A percentile compares a stretch with the other conserved stretches of the same genome.
Evolutionary conservation across 2,888 invertebrate species (phyloP).

Genomic region (Synergus umbraculus): DNA sequence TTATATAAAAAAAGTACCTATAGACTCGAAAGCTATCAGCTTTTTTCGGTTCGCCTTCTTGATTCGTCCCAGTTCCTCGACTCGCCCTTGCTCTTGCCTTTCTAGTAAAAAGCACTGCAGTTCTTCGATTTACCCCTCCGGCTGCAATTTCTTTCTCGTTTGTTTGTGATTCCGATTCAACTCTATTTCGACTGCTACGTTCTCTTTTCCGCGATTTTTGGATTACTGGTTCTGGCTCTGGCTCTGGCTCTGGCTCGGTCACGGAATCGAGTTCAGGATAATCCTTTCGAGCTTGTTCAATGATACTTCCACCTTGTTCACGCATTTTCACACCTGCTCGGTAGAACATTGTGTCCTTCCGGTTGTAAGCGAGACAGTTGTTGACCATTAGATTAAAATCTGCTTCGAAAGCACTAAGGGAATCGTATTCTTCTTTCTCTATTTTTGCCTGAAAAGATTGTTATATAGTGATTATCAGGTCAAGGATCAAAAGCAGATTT

Average conservation of each 20-base stretch:
- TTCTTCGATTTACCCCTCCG: constrained; percentile 83
- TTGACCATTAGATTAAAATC: constrained; percentile 98
- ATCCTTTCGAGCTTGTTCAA: constrained; percentile 88
- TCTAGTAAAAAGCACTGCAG: constrained; percentile 87
- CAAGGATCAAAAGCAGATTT: not conserved
- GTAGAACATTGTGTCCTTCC: constrained; percentile 96
- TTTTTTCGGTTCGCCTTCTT: constrained; percentile 68
- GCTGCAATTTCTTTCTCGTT: constrained; percentile 67
- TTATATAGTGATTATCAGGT: not conserved
- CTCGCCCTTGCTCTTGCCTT: constrained; percentile 82
- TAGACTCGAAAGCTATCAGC: constrained; percentile 74
- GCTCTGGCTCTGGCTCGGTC: constrained; percentile 40
- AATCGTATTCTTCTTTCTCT: constrained; percentile 83
- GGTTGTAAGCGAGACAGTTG: constrained; percentile 97
- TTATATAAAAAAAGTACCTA: constrained; percentile 59
- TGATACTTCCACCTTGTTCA: constrained; percentile 90
- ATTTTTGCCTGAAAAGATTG: constrained; percentile 79
- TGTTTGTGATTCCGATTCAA: constrained; percentile 65
- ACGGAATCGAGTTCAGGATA: constrained; percentile 72
- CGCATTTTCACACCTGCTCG: constrained; percentile 93
- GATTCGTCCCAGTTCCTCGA: constrained; percentile 68
- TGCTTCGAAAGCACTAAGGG: constrained; percentile 87
- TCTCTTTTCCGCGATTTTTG: constrained; percentile 73
- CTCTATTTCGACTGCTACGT: constrained; percentile 67
- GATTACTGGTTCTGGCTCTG: constrained; percentile 41